phyloP scores from a whole-genome alignment of 2,797 vertebrate genomes.

The Apogon hyalosoma region DNA sequence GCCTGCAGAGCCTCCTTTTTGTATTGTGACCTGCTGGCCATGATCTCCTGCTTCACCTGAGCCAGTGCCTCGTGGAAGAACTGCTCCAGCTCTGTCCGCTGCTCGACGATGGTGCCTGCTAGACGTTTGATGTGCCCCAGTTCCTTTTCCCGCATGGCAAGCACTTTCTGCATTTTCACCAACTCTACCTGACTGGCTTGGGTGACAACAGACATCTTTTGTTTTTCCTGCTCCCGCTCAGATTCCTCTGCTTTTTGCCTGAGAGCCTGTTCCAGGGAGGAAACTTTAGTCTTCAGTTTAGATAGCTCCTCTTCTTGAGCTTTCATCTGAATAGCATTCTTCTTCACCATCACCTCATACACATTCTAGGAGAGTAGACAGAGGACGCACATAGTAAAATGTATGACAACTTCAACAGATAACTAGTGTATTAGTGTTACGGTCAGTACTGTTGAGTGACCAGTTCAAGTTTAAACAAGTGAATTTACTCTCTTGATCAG shows the following conservation, averaged over 20 bases:
- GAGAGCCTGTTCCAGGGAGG: conserved; percentile 80
- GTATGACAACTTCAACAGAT: conserved; percentile 27
- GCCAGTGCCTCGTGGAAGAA: conserved; percentile 89
- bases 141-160: conserved; percentile 87
- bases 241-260: conserved; percentile 68
- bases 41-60: conserved; percentile 87
- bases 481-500: conserved; percentile 54
- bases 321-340: conserved; percentile 82
- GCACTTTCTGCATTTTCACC: conserved; percentile 83
- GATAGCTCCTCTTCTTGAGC: conserved; percentile 81
- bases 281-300: conserved; percentile 77
- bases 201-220: conserved; percentile 64
- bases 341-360: conserved; percentile 80
- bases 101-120: conserved; percentile 83
- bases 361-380: conserved; percentile 80
- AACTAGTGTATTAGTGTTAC: conserved; percentile 26
- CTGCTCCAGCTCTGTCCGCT: conserved; percentile 87
- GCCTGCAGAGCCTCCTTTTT: conserved; percentile 84
- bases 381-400: conserved; percentile 13
- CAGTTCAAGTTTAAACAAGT: conserved; percentile 28
- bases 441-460: conserved; percentile 42
- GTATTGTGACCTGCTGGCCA: conserved; percentile 78
- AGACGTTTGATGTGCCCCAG: conserved; percentile 85
- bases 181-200: conserved; percentile 79
- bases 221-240: conserved; percentile 65